Evolutionary conservation across 2,113 vertebrate genomes (phyloP).

Genomic region (Desmodus rotundus): DNA sequence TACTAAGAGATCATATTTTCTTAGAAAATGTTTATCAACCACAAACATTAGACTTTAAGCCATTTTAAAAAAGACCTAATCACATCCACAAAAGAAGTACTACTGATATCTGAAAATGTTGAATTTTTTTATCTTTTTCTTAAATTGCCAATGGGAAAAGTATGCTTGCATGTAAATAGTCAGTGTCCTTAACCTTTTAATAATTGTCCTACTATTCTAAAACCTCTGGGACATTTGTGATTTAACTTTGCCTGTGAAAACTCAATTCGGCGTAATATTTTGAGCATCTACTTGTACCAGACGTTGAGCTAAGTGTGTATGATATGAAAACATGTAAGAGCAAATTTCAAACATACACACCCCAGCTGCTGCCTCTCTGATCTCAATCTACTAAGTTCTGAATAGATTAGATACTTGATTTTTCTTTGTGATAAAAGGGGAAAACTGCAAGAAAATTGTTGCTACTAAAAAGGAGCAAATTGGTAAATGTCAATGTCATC

Average conservation of each 20-base stretch:
- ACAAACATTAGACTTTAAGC: not conserved
- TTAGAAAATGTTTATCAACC: not conserved
- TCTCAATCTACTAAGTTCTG: not conserved
- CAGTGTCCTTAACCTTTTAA: not conserved
- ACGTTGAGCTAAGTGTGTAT: not conserved
- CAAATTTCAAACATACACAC: not conserved
- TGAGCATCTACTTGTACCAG: not conserved
- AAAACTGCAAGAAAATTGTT: not conserved
- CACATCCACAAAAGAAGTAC: not conserved
- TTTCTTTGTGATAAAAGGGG: not conserved
- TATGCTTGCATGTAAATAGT: not conserved
- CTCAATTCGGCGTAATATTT: not conserved
- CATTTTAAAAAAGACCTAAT: slow-evolving; percentile 24
- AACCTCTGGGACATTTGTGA: not conserved
- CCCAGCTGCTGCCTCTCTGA: not conserved
- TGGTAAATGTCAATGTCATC: not conserved
- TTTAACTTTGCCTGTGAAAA: slow-evolving; percentile 22
- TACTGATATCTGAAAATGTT: not conserved
- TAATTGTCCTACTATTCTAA: not conserved
- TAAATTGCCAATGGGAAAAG: not conserved
- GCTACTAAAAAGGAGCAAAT: not conserved
- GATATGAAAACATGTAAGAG: not conserved
- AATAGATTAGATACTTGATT: not conserved
- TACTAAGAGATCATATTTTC: not conserved
- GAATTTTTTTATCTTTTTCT: not conserved